A percentile compares a stretch with the other conserved stretches of the same genome.
These are phyloP conservation scores for Steinernema scapterisci DNA, from an alignment of 2,888 invertebrate species.

Conservation along the genomic window DNA sequence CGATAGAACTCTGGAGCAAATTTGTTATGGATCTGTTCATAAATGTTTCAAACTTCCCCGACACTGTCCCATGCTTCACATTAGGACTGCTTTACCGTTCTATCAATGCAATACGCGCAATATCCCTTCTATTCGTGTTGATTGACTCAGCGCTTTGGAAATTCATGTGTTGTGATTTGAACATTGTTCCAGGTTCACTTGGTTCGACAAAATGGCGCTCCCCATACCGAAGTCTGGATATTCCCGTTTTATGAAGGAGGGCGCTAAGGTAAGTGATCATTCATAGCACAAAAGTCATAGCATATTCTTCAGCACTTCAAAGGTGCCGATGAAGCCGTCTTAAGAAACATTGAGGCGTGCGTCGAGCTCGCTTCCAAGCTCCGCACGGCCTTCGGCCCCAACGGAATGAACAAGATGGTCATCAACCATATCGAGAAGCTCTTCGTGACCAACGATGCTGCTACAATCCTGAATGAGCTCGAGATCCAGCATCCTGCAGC, in stretches of 20 bases:
- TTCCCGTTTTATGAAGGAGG: slow-evolving; percentile 66
- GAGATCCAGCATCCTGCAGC: slow-evolving; percentile 96
- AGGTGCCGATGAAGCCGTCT: slow-evolving; percentile 95
- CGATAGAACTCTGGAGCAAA: slow-evolving; percentile 9
- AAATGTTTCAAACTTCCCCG: not conserved
- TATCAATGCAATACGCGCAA: too few relatives aligned
- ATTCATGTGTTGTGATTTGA: slow-evolving; percentile 32
- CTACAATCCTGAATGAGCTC: slow-evolving; percentile 81
- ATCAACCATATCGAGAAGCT: slow-evolving; percentile 98
- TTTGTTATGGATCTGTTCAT: slow-evolving; percentile 7
- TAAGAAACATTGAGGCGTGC: slow-evolving; percentile 90
- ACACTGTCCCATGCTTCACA: not conserved
- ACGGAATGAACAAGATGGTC: slow-evolving; percentile 94
- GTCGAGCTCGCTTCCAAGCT: slow-evolving; percentile 92
- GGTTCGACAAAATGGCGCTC: slow-evolving; percentile 56
- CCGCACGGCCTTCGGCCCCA: slow-evolving; percentile 93
- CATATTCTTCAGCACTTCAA: slow-evolving; percentile 75
- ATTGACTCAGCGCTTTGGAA: too few relatives aligned
- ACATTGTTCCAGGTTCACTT: slow-evolving; percentile 9
- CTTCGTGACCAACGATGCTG: slow-evolving; percentile 98
- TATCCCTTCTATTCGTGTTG: too few relatives aligned
- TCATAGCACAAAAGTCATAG: not conserved
- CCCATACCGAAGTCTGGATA: slow-evolving; percentile 65
- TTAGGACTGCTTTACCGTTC: too few relatives aligned
- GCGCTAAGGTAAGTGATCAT: slow-evolving; percentile 54